These are phyloP conservation scores for Hemithea aestivaria DNA, from an alignment of 2,888 invertebrate genomes.

Conservation along the genomic window DNA sequence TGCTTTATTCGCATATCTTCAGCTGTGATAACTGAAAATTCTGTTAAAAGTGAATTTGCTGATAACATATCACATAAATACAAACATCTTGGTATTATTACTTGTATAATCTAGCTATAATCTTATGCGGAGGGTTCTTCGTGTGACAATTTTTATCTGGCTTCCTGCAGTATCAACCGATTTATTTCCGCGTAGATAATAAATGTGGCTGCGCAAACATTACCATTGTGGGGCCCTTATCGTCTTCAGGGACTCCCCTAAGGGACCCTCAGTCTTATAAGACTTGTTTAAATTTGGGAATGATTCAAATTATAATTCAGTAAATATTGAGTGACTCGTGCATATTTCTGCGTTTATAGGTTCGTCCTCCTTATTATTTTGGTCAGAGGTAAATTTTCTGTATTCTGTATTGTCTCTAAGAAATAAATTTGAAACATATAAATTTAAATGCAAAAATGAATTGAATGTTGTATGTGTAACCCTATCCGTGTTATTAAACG, in stretches of 20 bases:
- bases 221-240: conserved; percentile 60
- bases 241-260: conserved; percentile 55
- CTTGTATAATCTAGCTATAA: conserved; percentile 15
- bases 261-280: conserved; percentile 13
- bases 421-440: too few species aligned
- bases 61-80: conserved; percentile 22
- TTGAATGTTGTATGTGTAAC: too few species aligned
- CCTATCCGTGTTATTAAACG: too few species aligned
- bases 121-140: conserved; percentile 26
- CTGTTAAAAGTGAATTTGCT: conserved; percentile 25
- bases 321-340: too few species aligned
- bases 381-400: too few species aligned
- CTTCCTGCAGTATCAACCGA: conserved; percentile 65
- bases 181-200: conserved; percentile 73
- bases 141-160: conserved; percentile 65
- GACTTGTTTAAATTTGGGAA: too few species aligned
- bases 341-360: too few species aligned
- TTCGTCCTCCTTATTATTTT: too few species aligned
- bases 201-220: conserved; percentile 66
- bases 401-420: too few species aligned
- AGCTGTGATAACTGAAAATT: conserved; percentile 14
- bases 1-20: conserved; percentile 1
- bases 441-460: too few species aligned
- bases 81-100: conserved; percentile 23
- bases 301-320: too few species aligned